Evolutionary conservation across 1,140 invertebrate species (phyloP).

Genomic region (Drosophila ironensis): DNA sequence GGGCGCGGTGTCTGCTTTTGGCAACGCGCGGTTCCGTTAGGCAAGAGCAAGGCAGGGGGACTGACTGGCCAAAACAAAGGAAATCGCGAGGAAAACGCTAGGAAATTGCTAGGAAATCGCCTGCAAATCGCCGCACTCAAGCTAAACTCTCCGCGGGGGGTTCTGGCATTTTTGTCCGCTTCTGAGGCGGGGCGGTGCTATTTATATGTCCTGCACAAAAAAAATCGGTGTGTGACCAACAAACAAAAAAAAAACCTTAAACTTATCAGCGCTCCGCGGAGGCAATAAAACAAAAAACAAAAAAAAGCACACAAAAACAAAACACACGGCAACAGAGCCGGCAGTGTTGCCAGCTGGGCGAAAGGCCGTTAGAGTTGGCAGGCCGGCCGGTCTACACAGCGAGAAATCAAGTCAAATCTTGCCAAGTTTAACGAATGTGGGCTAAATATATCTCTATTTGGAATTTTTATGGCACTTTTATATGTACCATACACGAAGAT

Average conservation of each 20-base stretch:
- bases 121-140: slow-evolving; percentile 12
- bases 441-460: too few relatives aligned
- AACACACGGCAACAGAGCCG: not conserved
- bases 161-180: slow-evolving; percentile 27
- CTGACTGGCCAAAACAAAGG: slow-evolving; percentile 5
- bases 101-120: not conserved
- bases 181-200: slow-evolving; percentile 26
- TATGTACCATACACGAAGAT: too few relatives aligned
- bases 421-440: too few relatives aligned
- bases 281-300: slow-evolving; percentile 27
- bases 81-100: not conserved
- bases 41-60: too few relatives aligned
- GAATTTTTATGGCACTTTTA: too few relatives aligned
- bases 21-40: not conserved
- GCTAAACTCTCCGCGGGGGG: slow-evolving; percentile 32
- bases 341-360: not conserved
- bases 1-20: too few relatives aligned
- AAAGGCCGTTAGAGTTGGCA: not conserved
- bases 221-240: not conserved
- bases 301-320: not conserved
- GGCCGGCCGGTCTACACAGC: too few relatives aligned
- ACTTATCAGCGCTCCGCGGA: not conserved
- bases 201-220: slow-evolving; percentile 23
- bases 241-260: not conserved
- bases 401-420: too few relatives aligned